A percentile compares a stretch with the other conserved stretches of the same genome.
These are phyloP conservation scores for Orchestia grillus DNA, from an alignment of 1,140 invertebrate genomes.

Conservation along the genomic window DNA sequence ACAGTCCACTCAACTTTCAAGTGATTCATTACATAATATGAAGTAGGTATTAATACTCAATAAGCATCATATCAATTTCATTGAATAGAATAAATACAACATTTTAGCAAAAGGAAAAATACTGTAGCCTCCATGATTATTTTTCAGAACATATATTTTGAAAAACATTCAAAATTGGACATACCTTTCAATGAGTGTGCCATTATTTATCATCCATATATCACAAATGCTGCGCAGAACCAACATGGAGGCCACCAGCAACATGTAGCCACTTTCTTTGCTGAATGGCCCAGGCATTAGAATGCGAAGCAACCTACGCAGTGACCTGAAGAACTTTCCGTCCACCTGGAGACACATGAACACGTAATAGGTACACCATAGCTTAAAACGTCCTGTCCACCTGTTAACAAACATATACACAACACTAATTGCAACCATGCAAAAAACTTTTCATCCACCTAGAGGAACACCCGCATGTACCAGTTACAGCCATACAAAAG, in stretches of 20 bases:
- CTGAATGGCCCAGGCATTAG: constrained; percentile 84
- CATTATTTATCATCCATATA: constrained; percentile 96
- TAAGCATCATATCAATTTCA: not conserved
- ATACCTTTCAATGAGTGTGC: constrained; percentile 92
- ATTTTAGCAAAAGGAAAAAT: not conserved
- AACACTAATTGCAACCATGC: not conserved
- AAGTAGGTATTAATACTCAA: too few relatives aligned
- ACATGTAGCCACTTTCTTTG: constrained; percentile 83
- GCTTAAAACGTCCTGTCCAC: too few relatives aligned
- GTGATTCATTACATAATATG: too few relatives aligned
- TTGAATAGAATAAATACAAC: not conserved
- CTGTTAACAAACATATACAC: too few relatives aligned
- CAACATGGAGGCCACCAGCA: constrained; percentile 85
- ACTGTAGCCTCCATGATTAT: not conserved
- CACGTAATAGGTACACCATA: too few relatives aligned
- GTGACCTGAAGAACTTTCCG: constrained; percentile 83
- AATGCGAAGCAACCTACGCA: constrained; percentile 84
- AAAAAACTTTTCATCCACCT: not conserved
- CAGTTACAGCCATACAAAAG: not conserved
- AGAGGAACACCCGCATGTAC: not conserved
- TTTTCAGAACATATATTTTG: not conserved
- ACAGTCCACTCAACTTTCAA: too few relatives aligned
- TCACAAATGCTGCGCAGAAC: constrained; percentile 93
- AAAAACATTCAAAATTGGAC: constrained; percentile 61
- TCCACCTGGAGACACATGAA: constrained; percentile 76